Percentiles rank a stretch among this genome's conserved stretches.
phyloP scores from a whole-genome alignment of 2,113 vertebrate species.

The Halcyon senegalensis region DNA sequence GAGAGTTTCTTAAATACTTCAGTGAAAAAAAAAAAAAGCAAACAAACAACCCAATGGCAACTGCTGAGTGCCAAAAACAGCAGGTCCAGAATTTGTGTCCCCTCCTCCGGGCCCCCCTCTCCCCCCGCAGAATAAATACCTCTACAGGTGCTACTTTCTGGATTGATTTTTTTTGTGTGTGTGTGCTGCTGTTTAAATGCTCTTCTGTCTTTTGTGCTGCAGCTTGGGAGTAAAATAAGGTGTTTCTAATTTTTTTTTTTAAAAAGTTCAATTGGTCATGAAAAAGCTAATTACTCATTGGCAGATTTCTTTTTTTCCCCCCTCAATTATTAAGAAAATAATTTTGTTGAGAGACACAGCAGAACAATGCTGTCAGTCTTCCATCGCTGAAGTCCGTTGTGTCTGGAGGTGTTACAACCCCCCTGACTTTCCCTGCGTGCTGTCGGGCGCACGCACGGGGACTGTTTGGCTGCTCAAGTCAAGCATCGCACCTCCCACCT shows the following conservation, averaged over 20 bases:
- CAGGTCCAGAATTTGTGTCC: not conserved
- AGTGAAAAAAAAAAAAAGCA: not conserved
- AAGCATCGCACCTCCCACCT: not conserved
- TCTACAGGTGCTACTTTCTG: not conserved
- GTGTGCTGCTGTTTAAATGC: not conserved
- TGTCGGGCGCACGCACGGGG: not conserved
- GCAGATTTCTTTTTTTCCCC: not conserved
- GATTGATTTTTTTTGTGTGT: not conserved
- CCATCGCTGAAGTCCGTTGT: not conserved
- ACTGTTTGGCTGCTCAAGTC: not conserved
- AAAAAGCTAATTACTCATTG: not conserved
- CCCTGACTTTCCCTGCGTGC: not conserved
- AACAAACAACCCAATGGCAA: not conserved
- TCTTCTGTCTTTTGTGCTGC: not conserved
- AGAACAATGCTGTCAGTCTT: not conserved
- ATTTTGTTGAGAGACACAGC: not conserved
- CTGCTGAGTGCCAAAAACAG: not conserved
- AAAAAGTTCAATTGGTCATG: conserved; percentile 9
- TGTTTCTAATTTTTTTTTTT: not conserved
- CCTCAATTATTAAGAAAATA: not conserved
- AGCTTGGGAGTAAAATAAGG: conserved; percentile 7
- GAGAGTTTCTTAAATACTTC: conserved; percentile 75
- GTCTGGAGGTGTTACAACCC: not conserved
- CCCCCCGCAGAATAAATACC: not conserved
- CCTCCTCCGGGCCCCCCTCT: not conserved